A percentile compares a stretch with the other conserved stretches of the same genome.
phyloP scores from a whole-genome alignment of 2,888 invertebrate species.

The Panzeria rudis region DNA sequence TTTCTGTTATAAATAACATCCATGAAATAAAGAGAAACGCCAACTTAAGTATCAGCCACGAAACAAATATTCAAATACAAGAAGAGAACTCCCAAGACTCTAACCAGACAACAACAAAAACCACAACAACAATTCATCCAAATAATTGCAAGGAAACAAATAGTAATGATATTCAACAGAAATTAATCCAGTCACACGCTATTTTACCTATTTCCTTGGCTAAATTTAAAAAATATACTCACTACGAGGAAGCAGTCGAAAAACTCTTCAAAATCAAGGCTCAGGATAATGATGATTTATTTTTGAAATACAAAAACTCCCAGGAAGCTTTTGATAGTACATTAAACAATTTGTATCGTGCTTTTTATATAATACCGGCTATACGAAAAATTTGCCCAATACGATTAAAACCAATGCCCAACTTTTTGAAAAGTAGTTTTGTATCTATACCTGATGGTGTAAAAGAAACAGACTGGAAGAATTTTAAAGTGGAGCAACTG shows the following conservation, averaged over 20 bases:
- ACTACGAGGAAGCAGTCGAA: slow-evolving; percentile 53
- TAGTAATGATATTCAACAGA: neutral
- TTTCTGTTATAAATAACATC: no score
- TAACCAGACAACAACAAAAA: no score
- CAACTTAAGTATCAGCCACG: neutral
- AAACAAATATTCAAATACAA: neutral
- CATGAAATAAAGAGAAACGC: no score
- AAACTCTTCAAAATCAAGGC: slow-evolving; percentile 50
- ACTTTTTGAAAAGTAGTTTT: slow-evolving; percentile 34
- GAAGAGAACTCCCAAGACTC: neutral
- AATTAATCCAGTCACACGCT: neutral
- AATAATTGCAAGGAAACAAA: neutral
- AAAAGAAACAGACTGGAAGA: neutral
- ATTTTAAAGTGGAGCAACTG: slow-evolving; percentile 14
- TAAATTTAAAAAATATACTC: slow-evolving; percentile 60
- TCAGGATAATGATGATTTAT: slow-evolving; percentile 15
- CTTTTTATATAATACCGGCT: slow-evolving; percentile 55
- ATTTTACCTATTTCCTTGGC: slow-evolving; percentile 27
- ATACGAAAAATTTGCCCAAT: slow-evolving; percentile 54
- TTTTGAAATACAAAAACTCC: slow-evolving; percentile 30
- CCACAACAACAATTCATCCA: neutral
- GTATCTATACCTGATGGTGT: slow-evolving; percentile 48
- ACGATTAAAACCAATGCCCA: slow-evolving; percentile 52
- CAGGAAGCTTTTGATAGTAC: slow-evolving; percentile 8
- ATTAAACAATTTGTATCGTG: slow-evolving; percentile 44